These are phyloP conservation scores for Leptinotarsa juncta DNA, from an alignment of 2,888 invertebrate genomes.

Conservation along the genomic window DNA sequence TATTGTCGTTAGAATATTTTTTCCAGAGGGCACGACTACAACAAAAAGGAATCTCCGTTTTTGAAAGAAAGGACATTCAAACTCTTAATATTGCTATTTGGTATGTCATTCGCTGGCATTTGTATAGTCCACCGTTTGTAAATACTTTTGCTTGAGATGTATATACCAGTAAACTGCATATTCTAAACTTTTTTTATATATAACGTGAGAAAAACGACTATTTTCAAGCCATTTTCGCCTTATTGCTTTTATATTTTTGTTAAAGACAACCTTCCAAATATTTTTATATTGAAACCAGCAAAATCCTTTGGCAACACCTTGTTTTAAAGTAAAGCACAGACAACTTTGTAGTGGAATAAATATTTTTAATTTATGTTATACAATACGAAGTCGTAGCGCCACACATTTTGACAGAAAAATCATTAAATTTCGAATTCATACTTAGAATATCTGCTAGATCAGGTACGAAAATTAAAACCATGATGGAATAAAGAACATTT, in stretches of 20 bases:
- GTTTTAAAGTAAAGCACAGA: too few species aligned
- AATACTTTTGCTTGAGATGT: constrained; percentile 28
- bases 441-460: too few species aligned
- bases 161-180: constrained; percentile 22
- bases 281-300: neutral
- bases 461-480: too few species aligned
- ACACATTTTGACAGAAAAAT: too few species aligned
- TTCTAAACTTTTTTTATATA: constrained; percentile 14
- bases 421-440: too few species aligned
- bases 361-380: too few species aligned
- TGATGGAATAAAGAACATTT: too few species aligned
- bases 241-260: neutral
- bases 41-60: constrained; percentile 3
- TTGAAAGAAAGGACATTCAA: constrained; percentile 3
- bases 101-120: constrained; percentile 9
- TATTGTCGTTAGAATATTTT: constrained; percentile 15
- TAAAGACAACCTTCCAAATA: constrained; percentile 11
- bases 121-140: constrained; percentile 20
- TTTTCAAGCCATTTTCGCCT: neutral
- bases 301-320: neutral
- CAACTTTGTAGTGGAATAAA: too few species aligned
- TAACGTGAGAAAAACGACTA: neutral
- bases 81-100: neutral
- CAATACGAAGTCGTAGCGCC: too few species aligned
- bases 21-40: neutral